These are phyloP conservation scores for Macrophya annulata DNA, from an alignment of 2,888 invertebrate genomes.

Conservation along the genomic window DNA sequence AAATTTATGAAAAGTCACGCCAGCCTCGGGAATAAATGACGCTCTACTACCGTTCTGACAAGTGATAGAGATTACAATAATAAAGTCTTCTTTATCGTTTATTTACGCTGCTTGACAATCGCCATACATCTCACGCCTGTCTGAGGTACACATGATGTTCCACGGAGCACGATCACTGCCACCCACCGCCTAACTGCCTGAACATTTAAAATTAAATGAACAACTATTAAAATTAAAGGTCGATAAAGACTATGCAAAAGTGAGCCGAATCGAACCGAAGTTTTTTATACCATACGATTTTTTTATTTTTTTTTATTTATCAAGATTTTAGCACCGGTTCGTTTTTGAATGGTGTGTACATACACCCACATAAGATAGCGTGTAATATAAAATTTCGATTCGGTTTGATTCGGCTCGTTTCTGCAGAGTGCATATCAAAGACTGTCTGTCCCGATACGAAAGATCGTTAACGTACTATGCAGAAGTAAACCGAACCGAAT, in stretches of 20 bases:
- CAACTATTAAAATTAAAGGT: neutral
- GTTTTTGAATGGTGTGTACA: neutral
- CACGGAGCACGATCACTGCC: conserved; percentile 43
- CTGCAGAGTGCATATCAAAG: neutral
- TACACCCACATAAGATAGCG: neutral
- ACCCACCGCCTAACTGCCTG: conserved; percentile 39
- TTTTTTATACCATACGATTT: neutral
- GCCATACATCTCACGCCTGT: conserved; percentile 22
- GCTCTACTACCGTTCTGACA: conserved; percentile 34
- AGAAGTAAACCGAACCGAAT: neutral
- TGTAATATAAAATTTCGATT: neutral
- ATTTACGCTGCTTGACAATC: conserved; percentile 42
- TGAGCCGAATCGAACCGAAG: neutral
- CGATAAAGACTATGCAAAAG: neutral
- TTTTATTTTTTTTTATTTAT: neutral
- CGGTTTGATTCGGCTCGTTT: conserved; percentile 10
- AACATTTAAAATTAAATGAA: conserved; percentile 16
- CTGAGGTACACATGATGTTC: conserved; percentile 30
- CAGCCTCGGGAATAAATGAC: conserved; percentile 40
- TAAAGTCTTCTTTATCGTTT: conserved; percentile 49
- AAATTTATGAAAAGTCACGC: conserved; percentile 45
- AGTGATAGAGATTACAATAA: conserved; percentile 47
- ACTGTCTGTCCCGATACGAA: neutral
- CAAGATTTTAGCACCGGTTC: neutral
- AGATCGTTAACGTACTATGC: neutral